Conservation (phyloP, 2,888 invertebrate genomes). For the Aphrophora alni region DNA sequence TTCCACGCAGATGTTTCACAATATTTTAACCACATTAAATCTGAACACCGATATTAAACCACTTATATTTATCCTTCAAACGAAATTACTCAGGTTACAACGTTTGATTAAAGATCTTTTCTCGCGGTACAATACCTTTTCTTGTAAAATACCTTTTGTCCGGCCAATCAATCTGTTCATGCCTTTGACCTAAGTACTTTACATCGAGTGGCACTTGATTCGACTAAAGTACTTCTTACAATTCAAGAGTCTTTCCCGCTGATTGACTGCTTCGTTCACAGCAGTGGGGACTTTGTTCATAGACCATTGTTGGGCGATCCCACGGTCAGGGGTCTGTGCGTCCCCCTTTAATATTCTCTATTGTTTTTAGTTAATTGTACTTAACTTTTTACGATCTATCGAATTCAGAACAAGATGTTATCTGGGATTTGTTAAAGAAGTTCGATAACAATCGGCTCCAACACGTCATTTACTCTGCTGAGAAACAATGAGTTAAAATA, state of each 20-base stretch:
- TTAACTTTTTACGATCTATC: neutral
- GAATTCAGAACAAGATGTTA: neutral
- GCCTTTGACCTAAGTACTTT: neutral
- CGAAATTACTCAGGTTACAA: neutral
- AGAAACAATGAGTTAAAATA: too few relatives aligned
- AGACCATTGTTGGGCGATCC: neutral
- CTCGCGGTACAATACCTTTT: conserved; percentile 1
- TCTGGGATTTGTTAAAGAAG: neutral
- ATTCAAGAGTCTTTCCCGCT: neutral
- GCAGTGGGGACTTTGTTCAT: neutral
- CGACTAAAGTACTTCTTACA: neutral
- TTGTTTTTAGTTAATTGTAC: neutral
- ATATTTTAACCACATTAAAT: too few relatives aligned
- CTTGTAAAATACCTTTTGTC: neutral
- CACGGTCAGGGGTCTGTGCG: neutral
- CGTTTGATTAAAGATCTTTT: neutral
- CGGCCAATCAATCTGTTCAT: neutral
- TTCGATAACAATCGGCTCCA: neutral
- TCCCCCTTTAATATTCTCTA: neutral
- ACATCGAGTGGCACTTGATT: neutral
- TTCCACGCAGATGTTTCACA: too few relatives aligned
- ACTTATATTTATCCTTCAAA: too few relatives aligned
- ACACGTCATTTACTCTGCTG: too few relatives aligned
- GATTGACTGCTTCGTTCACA: neutral
- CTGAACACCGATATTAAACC: too few relatives aligned